Evolutionary conservation across 2,113 vertebrate genomes (phyloP).

Genomic region (Tauraco erythrolophus): DNA sequence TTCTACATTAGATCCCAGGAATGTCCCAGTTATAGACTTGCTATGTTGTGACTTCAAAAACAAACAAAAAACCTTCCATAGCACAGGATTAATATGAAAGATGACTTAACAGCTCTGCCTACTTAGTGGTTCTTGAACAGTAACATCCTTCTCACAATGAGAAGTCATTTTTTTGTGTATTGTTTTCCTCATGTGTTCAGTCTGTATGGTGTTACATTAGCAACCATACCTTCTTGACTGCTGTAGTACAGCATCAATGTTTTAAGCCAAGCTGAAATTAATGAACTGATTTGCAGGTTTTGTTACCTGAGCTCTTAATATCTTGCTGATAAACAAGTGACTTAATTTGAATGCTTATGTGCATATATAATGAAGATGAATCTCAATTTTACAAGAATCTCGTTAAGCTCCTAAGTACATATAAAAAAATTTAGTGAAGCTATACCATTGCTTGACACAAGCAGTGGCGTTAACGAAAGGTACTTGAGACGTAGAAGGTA

Average conservation of each 20-base stretch:
- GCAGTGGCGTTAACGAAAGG: not conserved
- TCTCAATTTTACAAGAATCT: not conserved
- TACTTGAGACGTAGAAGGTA: not conserved
- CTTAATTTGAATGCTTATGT: not conserved
- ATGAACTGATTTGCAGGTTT: not conserved
- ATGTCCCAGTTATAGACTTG: not conserved
- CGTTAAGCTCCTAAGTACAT: not conserved
- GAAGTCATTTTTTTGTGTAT: not conserved
- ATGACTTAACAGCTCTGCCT: not conserved
- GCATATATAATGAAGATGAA: not conserved
- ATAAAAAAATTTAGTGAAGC: not conserved
- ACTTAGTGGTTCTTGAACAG: not conserved
- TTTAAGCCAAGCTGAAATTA: not conserved
- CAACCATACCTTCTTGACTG: not conserved
- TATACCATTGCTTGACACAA: not conserved
- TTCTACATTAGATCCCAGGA: not conserved
- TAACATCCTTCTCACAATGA: not conserved
- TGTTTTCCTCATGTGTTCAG: not conserved
- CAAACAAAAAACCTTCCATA: not conserved
- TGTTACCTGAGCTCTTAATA: not conserved
- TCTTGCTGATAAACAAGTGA: not conserved
- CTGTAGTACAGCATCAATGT: not conserved
- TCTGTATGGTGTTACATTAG: not conserved
- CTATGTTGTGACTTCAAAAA: not conserved
- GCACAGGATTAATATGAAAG: not conserved